Evolutionary conservation across 2,888 invertebrate genomes (phyloP).

Genomic region (Candidula unifasciata): DNA sequence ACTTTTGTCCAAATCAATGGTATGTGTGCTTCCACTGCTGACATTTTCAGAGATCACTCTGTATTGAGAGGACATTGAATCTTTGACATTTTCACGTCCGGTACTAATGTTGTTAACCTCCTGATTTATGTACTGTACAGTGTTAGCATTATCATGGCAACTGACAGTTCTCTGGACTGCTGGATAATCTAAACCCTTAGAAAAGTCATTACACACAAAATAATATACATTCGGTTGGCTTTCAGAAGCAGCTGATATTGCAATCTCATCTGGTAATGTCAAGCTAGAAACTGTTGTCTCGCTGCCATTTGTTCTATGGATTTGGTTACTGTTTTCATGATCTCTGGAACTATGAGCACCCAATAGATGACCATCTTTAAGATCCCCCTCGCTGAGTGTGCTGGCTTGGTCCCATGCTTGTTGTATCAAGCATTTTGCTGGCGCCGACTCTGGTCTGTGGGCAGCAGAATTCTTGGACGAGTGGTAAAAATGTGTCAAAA

Average conservation of each 20-base stretch:
- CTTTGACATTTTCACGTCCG: neutral
- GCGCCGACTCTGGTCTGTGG: neutral
- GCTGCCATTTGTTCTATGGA: neutral
- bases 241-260: neutral
- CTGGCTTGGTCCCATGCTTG: conserved; percentile 38
- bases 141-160: neutral
- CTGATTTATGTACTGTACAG: neutral
- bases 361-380: neutral
- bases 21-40: neutral
- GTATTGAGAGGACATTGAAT: neutral
- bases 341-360: neutral
- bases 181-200: neutral
- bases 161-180: neutral
- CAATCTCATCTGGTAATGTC: neutral
- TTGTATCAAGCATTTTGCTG: conserved; percentile 22
- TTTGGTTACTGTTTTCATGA: neutral
- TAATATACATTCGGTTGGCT: neutral
- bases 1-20: neutral
- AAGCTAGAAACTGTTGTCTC: neutral
- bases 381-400: neutral
- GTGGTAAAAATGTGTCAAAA: neutral
- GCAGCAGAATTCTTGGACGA: neutral
- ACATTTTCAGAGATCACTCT: neutral
- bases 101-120: neutral
- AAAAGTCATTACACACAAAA: neutral